Evolutionary conservation across 2,113 vertebrate species (phyloP), one percentile per base, ranked within the genome.

Genomic region (Vireo altiloquus): DNA sequence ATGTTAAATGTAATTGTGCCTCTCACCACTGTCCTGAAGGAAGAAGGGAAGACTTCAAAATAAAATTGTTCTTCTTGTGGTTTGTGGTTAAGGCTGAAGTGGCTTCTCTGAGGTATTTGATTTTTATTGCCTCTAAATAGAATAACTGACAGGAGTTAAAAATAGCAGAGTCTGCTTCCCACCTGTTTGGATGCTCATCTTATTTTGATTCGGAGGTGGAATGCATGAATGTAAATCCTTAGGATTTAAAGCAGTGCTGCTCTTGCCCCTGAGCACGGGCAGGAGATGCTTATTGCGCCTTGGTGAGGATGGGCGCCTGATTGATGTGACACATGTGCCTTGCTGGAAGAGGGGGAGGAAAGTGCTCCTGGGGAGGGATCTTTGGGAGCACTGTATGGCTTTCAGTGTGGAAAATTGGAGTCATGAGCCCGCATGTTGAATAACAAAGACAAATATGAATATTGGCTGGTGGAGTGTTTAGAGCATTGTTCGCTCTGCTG

Each of bases 131-230:
- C 25, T 80, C 76, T 57, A 80, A 92, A 75, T 49, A 70, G 86
- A 81, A 47, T 39, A 92, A 60, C 88, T 90, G 79, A 35, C 82
- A 81, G 92, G n/a, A 92, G 68, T 81, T 94, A 96, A 92, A 95
- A 96, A 95, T 93, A 96, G 68, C 59, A 6, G 30, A 66, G 60
- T 50, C 83, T 94, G 92, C 89, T 92, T 97, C 95, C 95, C 94
- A 95, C 95, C 91, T 96, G 95, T 93, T 94, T 70, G 83, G 86
- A 83, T 83, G 54, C 79, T 90, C 0, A 0, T 79, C 75, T 86
- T 75, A 64, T 70, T 92, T 94, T 66, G 60, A 44, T 74, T 87
- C 0, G 0, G 90, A 82, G 68, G 64, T 70, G 72, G 92, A 95
- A 93, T 39, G 59, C 13, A 17, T 76, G 79, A 82, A 39, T 69